phyloP scores from a whole-genome alignment of 2,797 vertebrate species.

The Cossypha heuglini region DNA sequence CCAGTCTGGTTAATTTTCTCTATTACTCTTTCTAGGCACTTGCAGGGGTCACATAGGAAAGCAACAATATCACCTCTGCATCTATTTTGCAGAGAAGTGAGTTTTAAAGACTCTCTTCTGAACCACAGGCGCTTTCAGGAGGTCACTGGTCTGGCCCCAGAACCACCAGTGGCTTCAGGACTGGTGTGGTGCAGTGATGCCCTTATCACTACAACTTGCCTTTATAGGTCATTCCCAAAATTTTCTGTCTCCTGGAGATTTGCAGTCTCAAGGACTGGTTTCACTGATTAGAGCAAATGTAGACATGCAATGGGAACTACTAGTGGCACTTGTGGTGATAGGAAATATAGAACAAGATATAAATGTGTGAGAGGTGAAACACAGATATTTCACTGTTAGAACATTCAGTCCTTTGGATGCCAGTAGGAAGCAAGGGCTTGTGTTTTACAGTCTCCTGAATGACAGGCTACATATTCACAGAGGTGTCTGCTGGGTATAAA shows the following conservation, averaged over 20 bases:
- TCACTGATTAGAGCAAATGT: not conserved
- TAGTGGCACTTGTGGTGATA: not conserved
- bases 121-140: not conserved
- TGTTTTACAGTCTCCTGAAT: not conserved
- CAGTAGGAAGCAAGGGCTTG: not conserved
- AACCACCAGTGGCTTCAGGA: not conserved
- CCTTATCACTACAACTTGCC: not conserved
- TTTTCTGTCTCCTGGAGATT: not conserved
- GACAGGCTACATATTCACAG: not conserved
- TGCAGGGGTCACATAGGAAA: not conserved
- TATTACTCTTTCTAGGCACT: not conserved
- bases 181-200: not conserved
- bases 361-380: not conserved
- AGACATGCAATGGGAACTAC: fast-evolving
- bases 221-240: not conserved
- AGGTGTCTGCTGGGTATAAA: not conserved
- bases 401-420: not conserved
- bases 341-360: not conserved
- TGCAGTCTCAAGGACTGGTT: not conserved
- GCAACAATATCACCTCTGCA: not conserved
- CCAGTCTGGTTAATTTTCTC: not conserved
- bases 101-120: not conserved
- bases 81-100: not conserved
- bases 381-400: not conserved
- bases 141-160: not conserved